These are phyloP conservation scores for Lagorchestes hirsutus DNA, from an alignment of 2,797 vertebrate genomes.

Conservation along the genomic window DNA sequence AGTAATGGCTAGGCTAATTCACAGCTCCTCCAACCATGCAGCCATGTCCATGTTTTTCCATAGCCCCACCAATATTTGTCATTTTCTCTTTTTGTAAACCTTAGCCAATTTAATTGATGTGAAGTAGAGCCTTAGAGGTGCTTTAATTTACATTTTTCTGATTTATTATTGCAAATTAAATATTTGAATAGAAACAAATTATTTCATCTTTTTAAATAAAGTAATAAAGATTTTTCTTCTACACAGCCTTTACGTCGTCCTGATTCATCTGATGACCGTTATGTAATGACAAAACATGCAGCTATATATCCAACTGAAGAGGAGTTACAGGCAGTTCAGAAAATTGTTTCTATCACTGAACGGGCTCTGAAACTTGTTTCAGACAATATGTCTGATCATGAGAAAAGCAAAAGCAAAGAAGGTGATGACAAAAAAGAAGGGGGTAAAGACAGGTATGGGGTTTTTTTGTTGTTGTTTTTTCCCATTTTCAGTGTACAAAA, in stretches of 20 bases:
- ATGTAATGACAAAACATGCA: slow-evolving; percentile 98
- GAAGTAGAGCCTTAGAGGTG: neutral
- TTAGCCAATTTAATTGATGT: neutral
- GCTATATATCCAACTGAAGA: slow-evolving; percentile 98
- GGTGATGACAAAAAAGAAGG: slow-evolving; percentile 91
- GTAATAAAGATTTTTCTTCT: slow-evolving; percentile 30
- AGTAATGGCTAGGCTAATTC: neutral
- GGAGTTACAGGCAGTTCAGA: slow-evolving; percentile 97
- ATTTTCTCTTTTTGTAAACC: neutral
- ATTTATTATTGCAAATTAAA: neutral
- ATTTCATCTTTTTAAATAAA: slow-evolving; percentile 28
- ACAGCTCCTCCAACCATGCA: neutral
- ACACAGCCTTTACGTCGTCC: slow-evolving; percentile 94
- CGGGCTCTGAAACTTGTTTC: slow-evolving; percentile 98
- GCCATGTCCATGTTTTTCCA: neutral
- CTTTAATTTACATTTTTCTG: neutral
- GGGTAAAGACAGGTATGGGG: slow-evolving; percentile 86
- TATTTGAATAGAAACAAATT: neutral
- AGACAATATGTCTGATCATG: slow-evolving; percentile 95
- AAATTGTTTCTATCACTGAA: slow-evolving; percentile 98
- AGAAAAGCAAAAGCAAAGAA: slow-evolving; percentile 92
- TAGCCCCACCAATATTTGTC: neutral
- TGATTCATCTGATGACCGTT: slow-evolving; percentile 98
- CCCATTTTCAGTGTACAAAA: neutral
- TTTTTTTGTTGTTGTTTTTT: slow-evolving; percentile 26